Conservation (phyloP, 92 coral and sea anemone species). For the Plumapathes pennacea region DNA sequence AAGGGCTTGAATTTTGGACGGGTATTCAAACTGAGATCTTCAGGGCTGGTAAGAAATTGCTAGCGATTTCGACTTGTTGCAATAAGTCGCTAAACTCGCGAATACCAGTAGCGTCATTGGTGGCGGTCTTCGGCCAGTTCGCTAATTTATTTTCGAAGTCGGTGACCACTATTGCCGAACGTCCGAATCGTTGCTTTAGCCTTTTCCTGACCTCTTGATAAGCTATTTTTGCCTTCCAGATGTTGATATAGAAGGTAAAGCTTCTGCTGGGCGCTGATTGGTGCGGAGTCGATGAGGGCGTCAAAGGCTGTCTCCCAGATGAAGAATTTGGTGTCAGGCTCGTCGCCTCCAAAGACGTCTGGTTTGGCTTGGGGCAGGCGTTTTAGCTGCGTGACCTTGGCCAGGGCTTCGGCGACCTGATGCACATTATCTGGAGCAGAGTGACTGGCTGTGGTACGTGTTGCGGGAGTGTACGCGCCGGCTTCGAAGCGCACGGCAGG, state of each 20-base stretch:
- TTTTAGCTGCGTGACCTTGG: conserved; percentile 59
- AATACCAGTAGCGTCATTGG: conserved; percentile 46
- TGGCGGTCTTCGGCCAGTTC: conserved; percentile 54
- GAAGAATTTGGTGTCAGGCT: conserved; percentile 54
- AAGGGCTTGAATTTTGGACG: conserved; percentile 39
- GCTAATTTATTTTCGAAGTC: conserved; percentile 56
- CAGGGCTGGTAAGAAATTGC: conserved; percentile 15
- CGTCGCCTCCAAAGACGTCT: conserved; percentile 50
- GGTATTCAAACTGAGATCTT: conserved; percentile 53
- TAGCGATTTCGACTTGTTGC: conserved; percentile 55
- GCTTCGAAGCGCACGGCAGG: too few species aligned
- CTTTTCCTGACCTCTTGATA: conserved; percentile 35
- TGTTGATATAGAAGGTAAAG: conserved; percentile 63
- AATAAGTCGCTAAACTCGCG: conserved; percentile 51
- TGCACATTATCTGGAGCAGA: conserved; percentile 11
- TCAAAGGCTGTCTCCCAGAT: conserved; percentile 73
- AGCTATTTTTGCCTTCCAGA: conserved; percentile 49
- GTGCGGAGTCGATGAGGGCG: conserved; percentile 59
- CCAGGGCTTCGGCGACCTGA: conserved; percentile 56
- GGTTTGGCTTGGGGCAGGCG: conserved; percentile 67
- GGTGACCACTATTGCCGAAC: conserved; percentile 42
- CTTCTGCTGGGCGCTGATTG: conserved; percentile 44
- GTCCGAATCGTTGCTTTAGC: conserved; percentile 51
- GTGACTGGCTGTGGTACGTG: too few species aligned
- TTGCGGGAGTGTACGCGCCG: too few species aligned